A percentile compares a stretch with the other conserved stretches of the same genome.
Evolutionary conservation across 2,113 vertebrate genomes (phyloP).

Genomic region (Dicentrarchus labrax): DNA sequence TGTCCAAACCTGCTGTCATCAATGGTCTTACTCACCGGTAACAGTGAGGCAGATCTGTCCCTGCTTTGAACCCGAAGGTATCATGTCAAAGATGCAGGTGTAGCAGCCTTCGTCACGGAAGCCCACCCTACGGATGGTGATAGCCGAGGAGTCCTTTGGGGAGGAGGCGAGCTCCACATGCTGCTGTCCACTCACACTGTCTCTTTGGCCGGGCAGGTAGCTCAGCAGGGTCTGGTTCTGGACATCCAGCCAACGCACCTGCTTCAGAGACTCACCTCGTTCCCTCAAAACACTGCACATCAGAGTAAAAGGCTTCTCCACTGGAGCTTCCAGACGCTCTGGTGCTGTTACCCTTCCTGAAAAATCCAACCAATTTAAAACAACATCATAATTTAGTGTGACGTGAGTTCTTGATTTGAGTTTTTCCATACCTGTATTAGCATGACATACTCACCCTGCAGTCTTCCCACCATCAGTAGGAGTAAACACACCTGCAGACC

Average conservation of each 20-base stretch:
- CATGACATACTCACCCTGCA: constrained; percentile 74
- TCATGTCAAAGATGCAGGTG: constrained; percentile 84
- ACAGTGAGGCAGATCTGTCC: constrained; percentile 81
- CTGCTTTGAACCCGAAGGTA: constrained; percentile 73
- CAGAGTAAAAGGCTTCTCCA: constrained; percentile 82
- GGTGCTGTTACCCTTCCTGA: constrained; percentile 81
- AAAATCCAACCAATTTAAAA: constrained; percentile 32
- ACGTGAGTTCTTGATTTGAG: background rate
- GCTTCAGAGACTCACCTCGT: constrained; percentile 71
- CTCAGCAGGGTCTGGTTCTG: constrained; percentile 81
- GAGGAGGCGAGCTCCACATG: constrained; percentile 80
- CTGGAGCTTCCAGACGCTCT: constrained; percentile 66
- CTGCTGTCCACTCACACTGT: constrained; percentile 81
- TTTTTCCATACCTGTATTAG: background rate
- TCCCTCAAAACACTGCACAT: constrained; percentile 76
- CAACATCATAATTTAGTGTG: background rate
- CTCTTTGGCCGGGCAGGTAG: constrained; percentile 73
- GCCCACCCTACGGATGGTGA: constrained; percentile 82
- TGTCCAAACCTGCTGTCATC: background rate
- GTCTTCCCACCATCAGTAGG: constrained; percentile 71
- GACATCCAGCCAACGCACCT: constrained; percentile 83
- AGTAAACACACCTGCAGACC: constrained; percentile 77
- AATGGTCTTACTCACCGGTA: constrained; percentile 74
- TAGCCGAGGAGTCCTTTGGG: constrained; percentile 72
- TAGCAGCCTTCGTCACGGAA: constrained; percentile 85